phyloP scores from a whole-genome alignment of 92 coral and sea anemone genomes.

The Porites evermanni region DNA sequence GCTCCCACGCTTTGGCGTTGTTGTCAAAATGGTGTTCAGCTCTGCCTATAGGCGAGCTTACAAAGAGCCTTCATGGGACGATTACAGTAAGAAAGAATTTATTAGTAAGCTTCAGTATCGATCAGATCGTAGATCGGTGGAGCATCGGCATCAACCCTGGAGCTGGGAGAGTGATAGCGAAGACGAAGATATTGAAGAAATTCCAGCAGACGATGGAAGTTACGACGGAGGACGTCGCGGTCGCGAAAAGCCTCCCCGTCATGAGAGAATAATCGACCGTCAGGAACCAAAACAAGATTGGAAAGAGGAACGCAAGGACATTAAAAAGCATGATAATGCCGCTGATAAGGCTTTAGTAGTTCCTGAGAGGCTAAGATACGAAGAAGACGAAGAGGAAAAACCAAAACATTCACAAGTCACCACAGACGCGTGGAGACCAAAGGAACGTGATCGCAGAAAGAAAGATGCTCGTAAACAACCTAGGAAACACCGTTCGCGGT shows the following conservation, averaged over 20 bases:
- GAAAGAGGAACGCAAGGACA: slow-evolving; percentile 33
- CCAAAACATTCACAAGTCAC: slow-evolving; percentile 12
- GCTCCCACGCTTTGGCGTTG: not conserved
- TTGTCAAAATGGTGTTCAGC: slow-evolving; percentile 80
- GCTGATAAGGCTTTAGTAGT: slow-evolving; percentile 4
- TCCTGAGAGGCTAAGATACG: slow-evolving; percentile 19
- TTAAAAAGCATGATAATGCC: slow-evolving; percentile 13
- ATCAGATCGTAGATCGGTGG: slow-evolving; percentile 90
- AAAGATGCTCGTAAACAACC: slow-evolving; percentile 24
- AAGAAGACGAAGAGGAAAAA: slow-evolving; percentile 1
- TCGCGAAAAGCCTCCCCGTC: slow-evolving; percentile 18
- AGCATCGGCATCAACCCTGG: slow-evolving; percentile 95
- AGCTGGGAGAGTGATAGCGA: slow-evolving; percentile 90
- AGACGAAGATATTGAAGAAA: slow-evolving; percentile 74
- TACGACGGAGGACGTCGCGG: slow-evolving; percentile 40
- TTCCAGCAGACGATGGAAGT: slow-evolving; percentile 50
- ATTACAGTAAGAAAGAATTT: slow-evolving; percentile 82
- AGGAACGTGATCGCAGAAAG: slow-evolving; percentile 5
- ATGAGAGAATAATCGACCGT: slow-evolving; percentile 32
- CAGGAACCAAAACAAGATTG: slow-evolving; percentile 61
- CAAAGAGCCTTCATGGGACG: slow-evolving; percentile 90
- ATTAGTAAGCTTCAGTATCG: slow-evolving; percentile 82
- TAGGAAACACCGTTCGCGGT: slow-evolving; percentile 51
- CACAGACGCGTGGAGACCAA: not conserved
- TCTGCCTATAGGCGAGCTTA: slow-evolving; percentile 81